phyloP scores from a whole-genome alignment of 2,797 vertebrate species.

The Pempheris klunzingeri region DNA sequence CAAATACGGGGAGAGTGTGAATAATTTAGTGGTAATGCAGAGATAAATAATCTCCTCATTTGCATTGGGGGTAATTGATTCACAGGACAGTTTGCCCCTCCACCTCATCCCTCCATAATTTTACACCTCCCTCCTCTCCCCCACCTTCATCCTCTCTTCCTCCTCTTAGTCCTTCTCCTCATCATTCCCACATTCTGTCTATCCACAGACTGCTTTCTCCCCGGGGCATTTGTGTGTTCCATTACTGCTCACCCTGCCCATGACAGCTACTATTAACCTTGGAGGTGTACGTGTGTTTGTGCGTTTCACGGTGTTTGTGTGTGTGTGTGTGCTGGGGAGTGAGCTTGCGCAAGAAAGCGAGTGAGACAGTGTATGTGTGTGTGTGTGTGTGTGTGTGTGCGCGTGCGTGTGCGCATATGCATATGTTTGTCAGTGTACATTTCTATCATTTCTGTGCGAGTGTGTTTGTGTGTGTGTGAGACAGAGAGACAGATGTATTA shows the following conservation, averaged over 20 bases:
- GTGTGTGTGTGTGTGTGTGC: slow-evolving; percentile 7
- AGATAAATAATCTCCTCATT: slow-evolving; percentile 85
- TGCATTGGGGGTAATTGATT: slow-evolving; percentile 82
- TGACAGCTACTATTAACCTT: slow-evolving; percentile 84
- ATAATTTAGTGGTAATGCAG: slow-evolving; percentile 85
- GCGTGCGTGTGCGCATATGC: slow-evolving; percentile 42
- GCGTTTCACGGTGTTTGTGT: slow-evolving; percentile 16
- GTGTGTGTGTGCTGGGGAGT: slow-evolving; percentile 15
- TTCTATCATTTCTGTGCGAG: no score
- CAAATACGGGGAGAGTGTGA: slow-evolving; percentile 63
- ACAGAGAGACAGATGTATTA: slow-evolving; percentile 24
- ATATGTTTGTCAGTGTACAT: slow-evolving; percentile 15
- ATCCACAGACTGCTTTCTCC: slow-evolving; percentile 68
- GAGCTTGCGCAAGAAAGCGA: slow-evolving; percentile 1
- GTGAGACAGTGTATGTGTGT: slow-evolving; percentile 19
- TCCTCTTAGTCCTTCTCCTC: slow-evolving; percentile 55
- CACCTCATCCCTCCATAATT: slow-evolving; percentile 29
- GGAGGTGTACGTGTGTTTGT: slow-evolving; percentile 64
- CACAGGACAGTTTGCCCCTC: slow-evolving; percentile 69
- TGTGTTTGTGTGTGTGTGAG: not conserved
- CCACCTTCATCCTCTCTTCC: slow-evolving; percentile 48
- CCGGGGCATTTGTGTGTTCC: slow-evolving; percentile 79
- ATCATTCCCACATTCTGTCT: slow-evolving; percentile 77
- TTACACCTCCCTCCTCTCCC: slow-evolving; percentile 28
- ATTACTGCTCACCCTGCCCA: slow-evolving; percentile 82